phyloP scores from a whole-genome alignment of 2,113 vertebrate genomes.

The Tyrannus savana region DNA sequence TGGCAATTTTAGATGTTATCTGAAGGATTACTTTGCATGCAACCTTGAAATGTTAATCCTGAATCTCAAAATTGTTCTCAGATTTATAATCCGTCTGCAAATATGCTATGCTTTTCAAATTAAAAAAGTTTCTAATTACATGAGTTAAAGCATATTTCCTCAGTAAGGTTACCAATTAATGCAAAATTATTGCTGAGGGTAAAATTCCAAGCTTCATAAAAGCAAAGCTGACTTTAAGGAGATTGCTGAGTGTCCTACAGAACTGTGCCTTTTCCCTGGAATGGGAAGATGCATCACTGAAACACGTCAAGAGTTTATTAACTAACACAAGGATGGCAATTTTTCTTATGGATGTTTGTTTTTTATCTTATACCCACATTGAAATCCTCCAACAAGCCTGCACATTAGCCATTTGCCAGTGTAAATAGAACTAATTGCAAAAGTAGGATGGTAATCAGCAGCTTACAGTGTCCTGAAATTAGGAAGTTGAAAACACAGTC shows the following conservation, averaged over 20 bases:
- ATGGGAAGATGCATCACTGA: background rate
- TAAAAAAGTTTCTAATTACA: background rate
- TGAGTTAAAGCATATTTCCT: background rate
- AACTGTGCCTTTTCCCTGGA: background rate
- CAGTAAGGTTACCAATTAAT: background rate
- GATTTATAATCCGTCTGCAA: background rate
- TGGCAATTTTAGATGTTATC: background rate
- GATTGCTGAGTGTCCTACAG: background rate
- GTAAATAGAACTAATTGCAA: background rate
- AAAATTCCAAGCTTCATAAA: background rate
- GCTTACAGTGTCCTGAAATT: background rate
- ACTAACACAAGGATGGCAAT: background rate
- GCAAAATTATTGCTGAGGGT: background rate
- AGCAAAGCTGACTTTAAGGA: background rate
- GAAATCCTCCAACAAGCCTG: background rate
- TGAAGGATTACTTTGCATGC: background rate
- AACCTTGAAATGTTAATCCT: background rate
- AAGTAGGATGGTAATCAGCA: background rate
- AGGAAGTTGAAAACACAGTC: background rate
- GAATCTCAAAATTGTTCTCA: background rate
- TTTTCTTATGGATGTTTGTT: background rate
- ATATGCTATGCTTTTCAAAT: background rate
- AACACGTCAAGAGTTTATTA: background rate
- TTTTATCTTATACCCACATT: background rate
- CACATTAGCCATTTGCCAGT: background rate